These are phyloP conservation scores for Charaxes varanes DNA, from an alignment of 1,140 invertebrate species.

Conservation along the genomic window DNA sequence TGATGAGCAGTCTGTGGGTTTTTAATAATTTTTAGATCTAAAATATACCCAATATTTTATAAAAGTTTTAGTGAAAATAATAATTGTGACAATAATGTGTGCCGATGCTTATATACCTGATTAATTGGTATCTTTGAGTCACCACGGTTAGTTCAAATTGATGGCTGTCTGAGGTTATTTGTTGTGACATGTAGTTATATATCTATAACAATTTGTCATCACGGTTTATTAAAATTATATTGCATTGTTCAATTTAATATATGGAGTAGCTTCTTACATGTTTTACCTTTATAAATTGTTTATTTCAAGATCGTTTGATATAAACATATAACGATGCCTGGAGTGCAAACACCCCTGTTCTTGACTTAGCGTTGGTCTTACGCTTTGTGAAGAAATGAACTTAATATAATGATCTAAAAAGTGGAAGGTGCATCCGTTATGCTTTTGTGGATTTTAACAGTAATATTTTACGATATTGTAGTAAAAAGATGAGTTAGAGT, in stretches of 20 bases:
- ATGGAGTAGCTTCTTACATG: neutral
- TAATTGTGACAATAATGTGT: slow-evolving; percentile 69
- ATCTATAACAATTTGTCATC: slow-evolving; percentile 51
- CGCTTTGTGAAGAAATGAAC: slow-evolving; percentile 40
- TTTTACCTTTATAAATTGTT: no score
- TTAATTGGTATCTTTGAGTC: slow-evolving; percentile 58
- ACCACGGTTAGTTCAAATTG: slow-evolving; percentile 66
- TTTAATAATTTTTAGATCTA: slow-evolving; percentile 55
- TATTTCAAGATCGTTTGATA: neutral
- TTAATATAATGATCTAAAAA: slow-evolving; percentile 1
- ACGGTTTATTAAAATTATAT: slow-evolving; percentile 29
- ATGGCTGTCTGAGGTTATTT: slow-evolving; percentile 68
- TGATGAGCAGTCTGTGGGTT: slow-evolving; percentile 55
- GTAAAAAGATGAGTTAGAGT: no score
- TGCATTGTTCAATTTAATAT: slow-evolving; percentile 3
- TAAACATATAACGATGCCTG: slow-evolving; percentile 5
- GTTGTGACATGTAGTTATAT: slow-evolving; percentile 67
- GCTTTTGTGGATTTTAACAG: no score
- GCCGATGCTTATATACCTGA: slow-evolving; percentile 66
- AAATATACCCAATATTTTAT: slow-evolving; percentile 65
- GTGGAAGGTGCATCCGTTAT: neutral
- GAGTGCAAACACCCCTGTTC: slow-evolving; percentile 26
- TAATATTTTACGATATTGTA: no score
- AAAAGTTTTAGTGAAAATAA: slow-evolving; percentile 55
- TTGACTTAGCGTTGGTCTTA: slow-evolving; percentile 54